phyloP scores from a whole-genome alignment of 2,797 vertebrate genomes.

The Zenarchopterus dispar region DNA sequence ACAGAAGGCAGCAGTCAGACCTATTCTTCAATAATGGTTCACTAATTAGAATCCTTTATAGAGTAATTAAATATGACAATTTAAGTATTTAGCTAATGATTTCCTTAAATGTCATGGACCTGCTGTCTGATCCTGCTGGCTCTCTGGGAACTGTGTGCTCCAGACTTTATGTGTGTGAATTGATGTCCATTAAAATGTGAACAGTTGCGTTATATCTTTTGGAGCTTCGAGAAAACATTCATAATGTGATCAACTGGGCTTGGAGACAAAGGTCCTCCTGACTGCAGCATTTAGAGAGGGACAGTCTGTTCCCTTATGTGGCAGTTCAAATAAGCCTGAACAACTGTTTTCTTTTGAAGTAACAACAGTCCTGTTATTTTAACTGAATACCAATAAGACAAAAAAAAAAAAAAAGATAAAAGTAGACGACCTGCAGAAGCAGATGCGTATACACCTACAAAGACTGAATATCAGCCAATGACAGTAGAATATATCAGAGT shows the following conservation, averaged over 20 bases:
- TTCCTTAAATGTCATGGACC: conserved; percentile 40
- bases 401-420: conserved; percentile 17
- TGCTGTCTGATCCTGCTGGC: conserved; percentile 26
- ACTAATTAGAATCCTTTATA: conserved; percentile 40
- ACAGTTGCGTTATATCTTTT: conserved; percentile 19
- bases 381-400: conserved; percentile 1
- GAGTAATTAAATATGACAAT: conserved; percentile 59
- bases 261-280: conserved; percentile 1
- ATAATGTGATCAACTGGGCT: conserved; percentile 10
- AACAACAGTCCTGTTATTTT: conserved; percentile 66
- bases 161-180: background rate
- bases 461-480: background rate
- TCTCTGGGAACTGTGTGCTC: conserved; percentile 6
- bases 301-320: conserved; percentile 33
- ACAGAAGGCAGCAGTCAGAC: background rate
- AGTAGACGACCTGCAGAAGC: conserved; percentile 1
- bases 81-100: conserved; percentile 46
- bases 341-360: conserved; percentile 58
- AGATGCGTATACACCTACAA: background rate
- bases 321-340: conserved; percentile 33
- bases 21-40: conserved; percentile 29
- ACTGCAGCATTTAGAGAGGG: conserved; percentile 21
- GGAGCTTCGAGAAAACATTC: background rate
- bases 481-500: no score
- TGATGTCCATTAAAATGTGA: conserved; percentile 15